Base-by-base conservation (phyloP, 2,797 vertebrate genomes). In the Eremophila alpestris region DNA sequence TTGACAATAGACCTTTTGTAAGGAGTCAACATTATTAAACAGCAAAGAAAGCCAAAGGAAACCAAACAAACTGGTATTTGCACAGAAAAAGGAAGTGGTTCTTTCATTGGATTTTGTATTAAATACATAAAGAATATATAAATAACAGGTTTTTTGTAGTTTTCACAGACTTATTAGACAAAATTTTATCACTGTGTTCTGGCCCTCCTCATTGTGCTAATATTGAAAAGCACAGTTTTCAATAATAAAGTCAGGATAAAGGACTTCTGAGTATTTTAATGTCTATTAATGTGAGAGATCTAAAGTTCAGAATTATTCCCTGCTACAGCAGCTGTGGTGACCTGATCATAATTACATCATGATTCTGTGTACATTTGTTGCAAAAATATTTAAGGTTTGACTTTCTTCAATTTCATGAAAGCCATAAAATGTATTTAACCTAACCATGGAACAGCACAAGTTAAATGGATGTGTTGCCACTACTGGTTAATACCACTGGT, bases 181-280 rank as follows among this genome's bases (percentile, higher is more conserved):
- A 94, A 93, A 83, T 62, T 38, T 12, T 30, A 14, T 59, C 27
- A 71, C 45, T 88, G 41, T 40, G 15, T 56, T 86, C 56, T 89
- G 43, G 23, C 18, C 16, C 26, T 84, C 18, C 41, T 85, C 70
- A 58, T 76, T 58, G 52, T 60, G 11, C 16, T 65, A 71, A 76
- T 89, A 76, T 15, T 83, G 27, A 90, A 51, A 65, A 75, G 3
- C 38, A 34, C 4, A 7, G 24, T 73, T 94, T 94, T 88, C 18
- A 81, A 52, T 82, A 82, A 74, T 82, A 74, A 88, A 94, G 5
- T 48, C 29, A 89, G 40, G 20, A 80, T 41, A 86, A 89, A 80
- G 32, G 2, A 32, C 52, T 89, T 82, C 17, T 49, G 27, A 75
- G 60, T 79, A 64, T 67, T 89, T 64, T 49, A 34, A 19, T 43